Base-by-base conservation (phyloP, 2,797 vertebrate species). In the Falco columbarius region DNA sequence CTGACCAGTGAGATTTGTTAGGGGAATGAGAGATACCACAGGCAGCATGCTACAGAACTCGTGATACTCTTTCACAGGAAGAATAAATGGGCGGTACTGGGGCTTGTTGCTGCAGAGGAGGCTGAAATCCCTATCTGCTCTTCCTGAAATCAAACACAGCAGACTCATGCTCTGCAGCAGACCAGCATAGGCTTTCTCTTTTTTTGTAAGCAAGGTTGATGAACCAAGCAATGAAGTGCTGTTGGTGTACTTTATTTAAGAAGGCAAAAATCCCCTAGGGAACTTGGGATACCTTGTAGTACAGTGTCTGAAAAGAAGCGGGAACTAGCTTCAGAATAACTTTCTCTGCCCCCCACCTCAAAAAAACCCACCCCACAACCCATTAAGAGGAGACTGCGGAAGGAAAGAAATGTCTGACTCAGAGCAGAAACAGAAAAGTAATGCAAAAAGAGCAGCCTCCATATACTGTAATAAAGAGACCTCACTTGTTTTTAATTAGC, bases 341-440 rank as follows among this genome's bases (percentile, higher is more conserved):
- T 56, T 71, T 81, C 32, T 87, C 19, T 82, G 59, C 14, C 14
- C 75, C 36, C 5, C 23, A 40, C 68, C 63, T 82, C 62, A 76
- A 74, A 79, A 76, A 84, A 26, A 1, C 0, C 4, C 13, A 61
- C 5, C 29, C 24, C 19, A 18, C 22, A 71, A 67, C 6, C 27
- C 90, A 79, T 38, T 24, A 89, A 92, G 75, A 70, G 32, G 24
- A 93, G 42, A 72, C 66, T n/a, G 83, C 90, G 70, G 86, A 89
- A 89, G 86, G 91, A 71, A 80, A 75, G 40, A 81, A 81, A 82
- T 47, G 42, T 91, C 63, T 95, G 95, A 86, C 40, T 97, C 91
- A 93, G 27, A 82, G 81, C 12, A 81, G 90, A 86, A 96, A 94
- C 40, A 74, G 92, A 95, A 87, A 91, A 47, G 62, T 82, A 88